phyloP scores from a whole-genome alignment of 1,140 invertebrate species.

The Leptinotarsa defecta region DNA sequence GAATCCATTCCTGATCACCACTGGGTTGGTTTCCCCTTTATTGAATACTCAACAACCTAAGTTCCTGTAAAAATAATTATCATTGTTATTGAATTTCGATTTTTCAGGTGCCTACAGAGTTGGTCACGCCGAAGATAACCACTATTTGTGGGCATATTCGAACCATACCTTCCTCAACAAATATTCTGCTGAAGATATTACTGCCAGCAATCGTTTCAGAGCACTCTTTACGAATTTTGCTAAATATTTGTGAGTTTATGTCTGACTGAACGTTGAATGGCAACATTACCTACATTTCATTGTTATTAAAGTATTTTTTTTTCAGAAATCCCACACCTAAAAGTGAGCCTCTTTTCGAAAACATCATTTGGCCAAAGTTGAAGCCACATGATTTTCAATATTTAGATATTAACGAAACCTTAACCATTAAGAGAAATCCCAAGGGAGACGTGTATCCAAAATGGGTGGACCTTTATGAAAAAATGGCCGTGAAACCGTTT shows the following conservation, averaged over 20 bases:
- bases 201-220: background rate
- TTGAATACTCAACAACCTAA: no score
- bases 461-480: slow-evolving; percentile 23
- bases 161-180: background rate
- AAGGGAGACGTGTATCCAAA: slow-evolving; percentile 6
- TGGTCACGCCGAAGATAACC: slow-evolving; percentile 14
- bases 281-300: background rate
- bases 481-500: slow-evolving; percentile 11
- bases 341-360: slow-evolving; percentile 10
- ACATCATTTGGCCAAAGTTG: slow-evolving; percentile 26
- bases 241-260: slow-evolving; percentile 17
- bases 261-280: background rate
- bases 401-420: slow-evolving; percentile 23
- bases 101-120: slow-evolving; percentile 23
- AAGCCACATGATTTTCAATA: slow-evolving; percentile 19
- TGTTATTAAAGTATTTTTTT: background rate
- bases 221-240: slow-evolving; percentile 17
- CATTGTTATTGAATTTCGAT: background rate
- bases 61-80: no score
- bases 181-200: background rate
- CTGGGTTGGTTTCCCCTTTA: no score
- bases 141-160: slow-evolving; percentile 10
- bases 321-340: slow-evolving; percentile 29
- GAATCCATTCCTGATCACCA: no score
- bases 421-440: slow-evolving; percentile 18